phyloP scores from a whole-genome alignment of 92 coral and sea anemone species.

The Heliopora coerulea region DNA sequence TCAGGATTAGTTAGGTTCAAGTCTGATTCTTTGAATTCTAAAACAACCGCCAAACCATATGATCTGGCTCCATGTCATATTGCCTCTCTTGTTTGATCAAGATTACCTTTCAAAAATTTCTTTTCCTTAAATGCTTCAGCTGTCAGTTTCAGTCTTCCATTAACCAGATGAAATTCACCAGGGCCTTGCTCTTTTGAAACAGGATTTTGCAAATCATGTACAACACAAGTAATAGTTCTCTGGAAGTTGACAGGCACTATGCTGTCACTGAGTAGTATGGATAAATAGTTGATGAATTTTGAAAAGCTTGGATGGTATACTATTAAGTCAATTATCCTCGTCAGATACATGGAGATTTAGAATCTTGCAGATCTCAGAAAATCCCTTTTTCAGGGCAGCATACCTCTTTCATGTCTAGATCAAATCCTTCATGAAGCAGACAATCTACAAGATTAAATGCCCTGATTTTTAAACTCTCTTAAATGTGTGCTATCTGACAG shows the following conservation, averaged over 20 bases:
- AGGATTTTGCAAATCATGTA: constrained; percentile 48
- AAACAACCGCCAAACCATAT: constrained; percentile 48
- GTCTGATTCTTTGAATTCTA: constrained; percentile 44
- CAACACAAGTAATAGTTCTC: constrained; percentile 30
- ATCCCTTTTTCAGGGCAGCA: constrained; percentile 55
- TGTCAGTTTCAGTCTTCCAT: constrained; percentile 38
- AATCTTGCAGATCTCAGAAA: constrained; percentile 38
- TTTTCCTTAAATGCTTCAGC: constrained; percentile 48
- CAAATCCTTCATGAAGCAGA: constrained; percentile 17
- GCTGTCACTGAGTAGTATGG: not conserved
- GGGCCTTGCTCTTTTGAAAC: constrained; percentile 55
- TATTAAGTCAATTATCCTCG: constrained; percentile 37
- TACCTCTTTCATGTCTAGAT: constrained; percentile 16
- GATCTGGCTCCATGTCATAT: too few species aligned
- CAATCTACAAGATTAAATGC: not conserved
- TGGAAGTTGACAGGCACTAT: constrained; percentile 17
- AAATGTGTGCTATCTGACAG: constrained; percentile 17
- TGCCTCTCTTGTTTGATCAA: too few species aligned
- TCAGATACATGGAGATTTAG: constrained; percentile 44
- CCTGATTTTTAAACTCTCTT: constrained; percentile 11
- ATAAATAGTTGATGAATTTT: not conserved
- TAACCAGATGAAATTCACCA: constrained; percentile 34
- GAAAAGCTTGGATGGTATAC: constrained; percentile 44
- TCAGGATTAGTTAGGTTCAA: constrained; percentile 31
- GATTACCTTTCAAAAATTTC: constrained; percentile 49